A percentile compares a stretch with the other conserved stretches of the same genome.
These are phyloP conservation scores for Sipha flava DNA, from an alignment of 1,140 invertebrate genomes.

Conservation along the genomic window DNA sequence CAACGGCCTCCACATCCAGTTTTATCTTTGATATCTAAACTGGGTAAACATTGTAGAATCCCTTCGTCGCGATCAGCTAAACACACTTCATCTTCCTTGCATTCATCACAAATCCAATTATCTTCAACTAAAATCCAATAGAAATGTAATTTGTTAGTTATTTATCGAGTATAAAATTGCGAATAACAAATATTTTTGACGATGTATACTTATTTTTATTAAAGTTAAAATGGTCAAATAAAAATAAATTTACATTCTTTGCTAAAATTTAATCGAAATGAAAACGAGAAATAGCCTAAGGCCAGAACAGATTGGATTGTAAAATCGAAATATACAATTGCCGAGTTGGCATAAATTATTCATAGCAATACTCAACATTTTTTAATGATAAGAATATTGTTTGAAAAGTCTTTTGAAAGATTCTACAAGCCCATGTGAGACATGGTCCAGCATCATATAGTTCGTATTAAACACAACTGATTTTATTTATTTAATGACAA, in stretches of 20 bases:
- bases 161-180: background rate
- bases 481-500: no score
- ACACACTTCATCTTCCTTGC: constrained; percentile 53
- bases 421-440: no score
- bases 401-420: no score
- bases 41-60: constrained; percentile 52
- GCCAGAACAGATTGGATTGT: background rate
- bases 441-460: no score
- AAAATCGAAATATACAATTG: background rate
- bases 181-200: background rate
- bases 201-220: background rate
- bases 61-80: constrained; percentile 54
- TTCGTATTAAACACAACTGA: no score
- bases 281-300: background rate
- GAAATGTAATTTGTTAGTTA: background rate
- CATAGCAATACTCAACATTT: background rate
- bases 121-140: constrained; percentile 18
- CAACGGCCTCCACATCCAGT: constrained; percentile 68
- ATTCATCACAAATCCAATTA: constrained; percentile 45
- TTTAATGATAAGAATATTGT: no score
- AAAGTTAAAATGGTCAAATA: background rate
- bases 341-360: background rate
- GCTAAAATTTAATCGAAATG: background rate
- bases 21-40: constrained; percentile 54
- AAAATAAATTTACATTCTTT: background rate